Percentiles rank a stretch among this genome's conserved stretches.
Conservation (phyloP, 2,797 vertebrate species). For the Kryptolebias ocellatus region DNA sequence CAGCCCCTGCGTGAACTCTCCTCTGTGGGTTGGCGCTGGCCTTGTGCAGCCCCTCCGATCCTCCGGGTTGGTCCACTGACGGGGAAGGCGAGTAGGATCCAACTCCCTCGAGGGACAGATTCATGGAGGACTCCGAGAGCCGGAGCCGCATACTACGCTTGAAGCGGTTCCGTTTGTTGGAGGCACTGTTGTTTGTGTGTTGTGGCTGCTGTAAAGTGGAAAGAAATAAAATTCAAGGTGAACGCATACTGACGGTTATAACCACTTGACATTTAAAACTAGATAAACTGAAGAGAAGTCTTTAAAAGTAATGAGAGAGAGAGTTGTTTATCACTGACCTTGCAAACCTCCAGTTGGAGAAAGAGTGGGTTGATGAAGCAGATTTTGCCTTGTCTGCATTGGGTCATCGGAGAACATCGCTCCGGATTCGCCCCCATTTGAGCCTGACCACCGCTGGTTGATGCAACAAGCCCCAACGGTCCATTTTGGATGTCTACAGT, state of each 20-base stretch:
- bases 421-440: constrained; percentile 48
- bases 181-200: constrained; percentile 76
- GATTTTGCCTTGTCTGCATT: constrained; percentile 70
- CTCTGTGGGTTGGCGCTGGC: constrained; percentile 61
- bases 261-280: not conserved
- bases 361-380: constrained; percentile 90
- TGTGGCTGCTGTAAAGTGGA: constrained; percentile 49
- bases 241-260: no score
- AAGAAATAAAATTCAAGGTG: not conserved
- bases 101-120: constrained; percentile 83
- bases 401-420: constrained; percentile 42
- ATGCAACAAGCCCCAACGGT: constrained; percentile 39
- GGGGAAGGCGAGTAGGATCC: constrained; percentile 76
- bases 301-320: not conserved
- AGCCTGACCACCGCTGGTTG: constrained; percentile 36
- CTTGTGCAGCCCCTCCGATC: constrained; percentile 62
- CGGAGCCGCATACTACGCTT: constrained; percentile 89
- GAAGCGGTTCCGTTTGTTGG: constrained; percentile 87
- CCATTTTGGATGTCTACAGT: constrained; percentile 72
- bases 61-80: constrained; percentile 51
- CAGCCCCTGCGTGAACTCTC: constrained; percentile 66
- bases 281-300: not conserved
- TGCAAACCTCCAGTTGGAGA: constrained; percentile 74
- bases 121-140: constrained; percentile 89
- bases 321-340: constrained; percentile 41